Base-by-base conservation (phyloP, 37 sponge, comb jelly and placozoan species). In the Lycopodina hypogea region DNA sequence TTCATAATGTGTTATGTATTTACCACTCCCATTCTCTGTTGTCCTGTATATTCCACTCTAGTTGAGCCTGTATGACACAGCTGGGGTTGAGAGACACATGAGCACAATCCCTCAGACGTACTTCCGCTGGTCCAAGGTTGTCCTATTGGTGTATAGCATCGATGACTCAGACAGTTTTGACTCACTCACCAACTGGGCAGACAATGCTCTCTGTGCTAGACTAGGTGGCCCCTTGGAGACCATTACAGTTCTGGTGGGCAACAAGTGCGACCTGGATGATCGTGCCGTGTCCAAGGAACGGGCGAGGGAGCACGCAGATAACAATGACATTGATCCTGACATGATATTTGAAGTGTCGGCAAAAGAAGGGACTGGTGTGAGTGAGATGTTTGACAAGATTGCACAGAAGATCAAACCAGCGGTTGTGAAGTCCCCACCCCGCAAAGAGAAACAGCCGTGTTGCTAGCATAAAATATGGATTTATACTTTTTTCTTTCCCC, bases 71-170 rank as follows among this genome's bases (percentile, higher is more conserved):
- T 91, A 45, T 36, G 92, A 91, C 67, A 91, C 92, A 42, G 92
- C 92, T 26, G 92, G 92, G 0, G 83, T 91, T 35, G 92, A 91
- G 60, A 78, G 87, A 8, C 84, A 87, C 81, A 74, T 79, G 84
- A 87, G 87, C 26, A 91, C 92, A 0, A 82, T 91, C 19, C 92
- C 92, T 0, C 92, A 74, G 35, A 91, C 92, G 6, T 91, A 91
- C 76, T 91, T 91, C 88, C 80, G 87, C 56, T 79, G 71, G 72
- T 87, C 92, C 23, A 86, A 87, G 42, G 88, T 80, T 22, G 56
- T 86, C 56, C 78, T 87, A 48, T 74, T 86, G 3, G 87, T 91
- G 0, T 86, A 86, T 59, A 83, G 80, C 67, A 75, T 91, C 23
- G 84, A 83, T 48, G 92, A 91, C 56, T 42, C 57, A 12, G 92